Base-by-base conservation (phyloP, 2,797 vertebrate genomes). In the Acropternis orthonyx region DNA sequence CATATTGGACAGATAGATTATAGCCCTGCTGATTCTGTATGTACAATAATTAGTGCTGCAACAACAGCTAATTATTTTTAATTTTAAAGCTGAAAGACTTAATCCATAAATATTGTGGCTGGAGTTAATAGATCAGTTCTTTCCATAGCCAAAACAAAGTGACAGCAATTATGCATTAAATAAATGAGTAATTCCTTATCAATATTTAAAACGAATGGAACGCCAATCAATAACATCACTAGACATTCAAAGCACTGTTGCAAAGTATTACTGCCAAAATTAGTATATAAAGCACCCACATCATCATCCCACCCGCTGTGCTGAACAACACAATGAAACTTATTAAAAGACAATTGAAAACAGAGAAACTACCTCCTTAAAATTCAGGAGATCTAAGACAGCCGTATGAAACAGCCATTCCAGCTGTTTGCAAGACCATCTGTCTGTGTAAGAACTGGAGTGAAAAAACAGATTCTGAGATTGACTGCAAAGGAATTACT, bases 1-100 rank as follows among this genome's bases (percentile, higher is more conserved):
- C 83, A 94, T 93, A 93, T 95, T 96, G 96, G 93, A 95, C 96
- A 96, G 95, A 96, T 76, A 97, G 95, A 96, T 94, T 96, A 95
- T 93, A 96, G 89, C 56, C 85, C 85, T 92, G 52, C 83, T 96
- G 89, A 93, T 96, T 91, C 58, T 82, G 63, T 94, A 94, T 92
- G 83, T 90, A 89, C 89, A 93, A 74, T 93, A 96, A 96, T 95
- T 96, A 96, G 92, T 68, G 52, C 85, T 74, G 84, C 89, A 92
- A 96, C 91, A 96, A 96, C 92, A 94, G 88, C 44, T 95, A 92
- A 95, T 96, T 96, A 95, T 95, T 96, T 95, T 95, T 96, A 79
- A 95, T 95, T 97, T 79, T 92, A 96, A 96, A 95, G 74, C 61
- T 77, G 85, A 93, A 92, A 61, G 88, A 82, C 87, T 91, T 97